Conservation (phyloP, 2,113 vertebrate genomes). For the Ictalurus punctatus region DNA sequence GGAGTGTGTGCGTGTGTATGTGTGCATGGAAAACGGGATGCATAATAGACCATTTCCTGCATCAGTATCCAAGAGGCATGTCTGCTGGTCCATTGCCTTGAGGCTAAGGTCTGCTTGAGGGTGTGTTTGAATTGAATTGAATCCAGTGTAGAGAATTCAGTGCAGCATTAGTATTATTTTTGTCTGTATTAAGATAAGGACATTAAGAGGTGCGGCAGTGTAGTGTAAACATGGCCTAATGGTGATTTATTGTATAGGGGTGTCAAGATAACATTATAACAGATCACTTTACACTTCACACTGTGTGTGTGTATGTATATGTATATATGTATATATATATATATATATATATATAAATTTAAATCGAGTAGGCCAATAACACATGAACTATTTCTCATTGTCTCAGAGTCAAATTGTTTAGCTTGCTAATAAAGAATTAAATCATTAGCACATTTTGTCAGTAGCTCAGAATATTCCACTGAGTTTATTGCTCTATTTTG, state of each 20-base stretch:
- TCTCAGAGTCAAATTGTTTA: not conserved
- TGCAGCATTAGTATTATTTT: not conserved
- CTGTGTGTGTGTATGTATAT: too few relatives aligned
- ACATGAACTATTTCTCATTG: not conserved
- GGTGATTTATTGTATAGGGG: not conserved
- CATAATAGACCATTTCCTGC: constrained; percentile 38
- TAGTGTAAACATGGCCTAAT: constrained; percentile 5
- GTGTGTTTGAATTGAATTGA: not conserved
- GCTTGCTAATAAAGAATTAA: not conserved
- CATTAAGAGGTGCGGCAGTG: not conserved
- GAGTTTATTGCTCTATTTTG: not conserved
- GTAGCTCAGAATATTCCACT: not conserved
- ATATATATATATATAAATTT: not conserved
- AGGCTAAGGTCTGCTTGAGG: constrained; percentile 27
- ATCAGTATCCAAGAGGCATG: constrained; percentile 46
- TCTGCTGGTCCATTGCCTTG: constrained; percentile 33
- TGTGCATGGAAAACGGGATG: constrained; percentile 30
- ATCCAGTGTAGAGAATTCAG: not conserved
- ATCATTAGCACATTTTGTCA: not conserved
- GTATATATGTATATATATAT: too few relatives aligned
- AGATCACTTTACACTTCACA: not conserved
- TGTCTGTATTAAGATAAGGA: not conserved
- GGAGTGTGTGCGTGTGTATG: constrained; percentile 1
- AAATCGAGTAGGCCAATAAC: not conserved
- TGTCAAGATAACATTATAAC: not conserved